phyloP scores from a whole-genome alignment of 2,888 invertebrate genomes.

The Microctonus aethiopoides region DNA sequence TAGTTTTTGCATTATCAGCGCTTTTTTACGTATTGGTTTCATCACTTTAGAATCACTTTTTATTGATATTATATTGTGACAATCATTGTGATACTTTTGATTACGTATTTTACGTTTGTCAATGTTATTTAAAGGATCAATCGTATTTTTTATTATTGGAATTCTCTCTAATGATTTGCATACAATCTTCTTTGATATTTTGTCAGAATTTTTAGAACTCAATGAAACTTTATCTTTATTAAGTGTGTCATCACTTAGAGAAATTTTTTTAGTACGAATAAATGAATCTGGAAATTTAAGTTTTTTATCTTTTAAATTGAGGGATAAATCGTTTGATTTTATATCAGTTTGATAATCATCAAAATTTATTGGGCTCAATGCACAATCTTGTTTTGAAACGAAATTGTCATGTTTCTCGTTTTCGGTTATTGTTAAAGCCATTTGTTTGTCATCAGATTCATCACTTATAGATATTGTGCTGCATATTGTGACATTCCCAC shows the following conservation, averaged over 20 bases:
- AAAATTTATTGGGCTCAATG: constrained; percentile 37
- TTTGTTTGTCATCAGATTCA: constrained; percentile 31
- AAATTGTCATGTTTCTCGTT: not conserved
- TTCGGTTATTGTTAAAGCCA: not conserved
- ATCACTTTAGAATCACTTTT: constrained; percentile 30
- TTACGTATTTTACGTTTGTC: not conserved
- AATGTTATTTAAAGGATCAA: not conserved
- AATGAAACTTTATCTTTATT: constrained; percentile 14
- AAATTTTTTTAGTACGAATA: constrained; percentile 47
- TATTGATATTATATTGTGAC: constrained; percentile 31
- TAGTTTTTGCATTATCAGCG: constrained; percentile 42
- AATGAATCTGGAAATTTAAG: constrained; percentile 53
- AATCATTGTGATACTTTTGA: not conserved
- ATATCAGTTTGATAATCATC: constrained; percentile 4
- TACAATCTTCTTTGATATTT: constrained; percentile 22
- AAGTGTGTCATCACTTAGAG: constrained; percentile 48
- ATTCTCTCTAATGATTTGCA: constrained; percentile 48
- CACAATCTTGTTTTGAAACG: constrained; percentile 30
- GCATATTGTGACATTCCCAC: constrained; percentile 45
- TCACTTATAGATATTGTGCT: constrained; percentile 51
- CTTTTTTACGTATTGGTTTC: constrained; percentile 44
- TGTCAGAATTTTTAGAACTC: constrained; percentile 2
- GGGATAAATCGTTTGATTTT: not conserved
- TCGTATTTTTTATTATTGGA: constrained; percentile 3
- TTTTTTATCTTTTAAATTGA: constrained; percentile 13